These are phyloP conservation scores for Drosophila albomicans DNA, from an alignment of 1,140 invertebrate species.

Conservation along the genomic window DNA sequence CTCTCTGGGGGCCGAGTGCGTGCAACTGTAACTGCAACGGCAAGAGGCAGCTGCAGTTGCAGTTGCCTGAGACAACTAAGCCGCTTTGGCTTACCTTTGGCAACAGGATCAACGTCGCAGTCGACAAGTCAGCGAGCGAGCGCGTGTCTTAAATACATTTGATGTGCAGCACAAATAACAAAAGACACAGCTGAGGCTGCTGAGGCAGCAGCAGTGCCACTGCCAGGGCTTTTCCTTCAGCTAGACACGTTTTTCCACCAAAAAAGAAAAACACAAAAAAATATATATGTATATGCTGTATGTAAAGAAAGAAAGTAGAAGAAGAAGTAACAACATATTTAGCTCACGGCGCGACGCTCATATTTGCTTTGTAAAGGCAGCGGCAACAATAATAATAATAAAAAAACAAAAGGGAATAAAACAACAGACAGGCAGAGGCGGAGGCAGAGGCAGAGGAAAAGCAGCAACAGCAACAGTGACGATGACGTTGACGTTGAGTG, in stretches of 20 bases:
- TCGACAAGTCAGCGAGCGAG: constrained; percentile 55
- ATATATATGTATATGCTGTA: constrained; percentile 22
- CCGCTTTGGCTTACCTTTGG: constrained; percentile 71
- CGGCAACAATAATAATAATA: constrained; percentile 74
- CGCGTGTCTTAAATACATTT: constrained; percentile 57
- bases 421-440: constrained; percentile 23
- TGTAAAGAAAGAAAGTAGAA: constrained; percentile 40
- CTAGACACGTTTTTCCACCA: constrained; percentile 37
- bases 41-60: constrained; percentile 22
- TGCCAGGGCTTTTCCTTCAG: constrained; percentile 20
- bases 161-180: constrained; percentile 43
- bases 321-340: constrained; percentile 76
- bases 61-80: constrained; percentile 53
- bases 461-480: constrained; percentile 32
- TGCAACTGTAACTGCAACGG: constrained; percentile 28
- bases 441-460: not conserved
- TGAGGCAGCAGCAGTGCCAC: constrained; percentile 5
- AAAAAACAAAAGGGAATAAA: constrained; percentile 44
- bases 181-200: constrained; percentile 22
- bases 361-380: constrained; percentile 73
- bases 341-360: constrained; percentile 69
- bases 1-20: not conserved
- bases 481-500: constrained; percentile 65
- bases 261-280: constrained; percentile 29
- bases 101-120: constrained; percentile 66